Percentiles rank a stretch among this genome's conserved stretches.
These are phyloP conservation scores for Arion vulgaris DNA, from an alignment of 1,140 invertebrate genomes.

Conservation along the genomic window DNA sequence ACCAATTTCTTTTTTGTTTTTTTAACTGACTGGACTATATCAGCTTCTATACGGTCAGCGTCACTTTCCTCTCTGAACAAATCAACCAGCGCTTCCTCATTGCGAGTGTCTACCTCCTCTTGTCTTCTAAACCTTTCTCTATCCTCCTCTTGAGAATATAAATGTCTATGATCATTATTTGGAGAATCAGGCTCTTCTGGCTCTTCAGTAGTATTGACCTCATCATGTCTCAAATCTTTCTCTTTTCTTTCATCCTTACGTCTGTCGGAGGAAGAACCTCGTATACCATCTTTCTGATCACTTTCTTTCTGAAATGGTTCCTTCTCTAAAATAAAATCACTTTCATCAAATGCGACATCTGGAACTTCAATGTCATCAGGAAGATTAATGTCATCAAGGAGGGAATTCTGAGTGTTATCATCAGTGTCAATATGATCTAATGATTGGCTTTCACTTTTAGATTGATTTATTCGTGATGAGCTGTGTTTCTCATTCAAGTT, in stretches of 20 bases:
- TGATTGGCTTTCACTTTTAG: constrained; percentile 4
- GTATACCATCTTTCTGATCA: background rate
- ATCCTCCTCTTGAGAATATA: background rate
- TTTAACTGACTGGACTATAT: constrained; percentile 28
- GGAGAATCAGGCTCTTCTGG: background rate
- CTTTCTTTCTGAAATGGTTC: constrained; percentile 25
- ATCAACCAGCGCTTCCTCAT: constrained; percentile 38
- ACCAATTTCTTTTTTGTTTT: constrained; percentile 31
- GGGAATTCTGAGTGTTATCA: constrained; percentile 25
- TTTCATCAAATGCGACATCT: constrained; percentile 36
- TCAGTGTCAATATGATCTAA: constrained; percentile 24
- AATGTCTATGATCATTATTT: background rate
- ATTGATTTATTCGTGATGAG: background rate
- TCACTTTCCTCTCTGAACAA: constrained; percentile 40
- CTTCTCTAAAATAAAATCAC: constrained; percentile 40
- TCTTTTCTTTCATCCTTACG: background rate
- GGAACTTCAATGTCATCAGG: constrained; percentile 34
- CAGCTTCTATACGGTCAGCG: constrained; percentile 27
- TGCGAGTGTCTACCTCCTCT: constrained; percentile 32
- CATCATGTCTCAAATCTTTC: background rate
- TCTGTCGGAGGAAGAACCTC: background rate
- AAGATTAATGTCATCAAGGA: constrained; percentile 23
- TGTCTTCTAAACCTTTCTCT: constrained; percentile 21
- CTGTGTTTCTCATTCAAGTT: background rate
- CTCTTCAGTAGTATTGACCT: background rate